Evolutionary conservation across 2,113 vertebrate genomes (phyloP).

Genomic region (Pristiophorus japonicus): DNA sequence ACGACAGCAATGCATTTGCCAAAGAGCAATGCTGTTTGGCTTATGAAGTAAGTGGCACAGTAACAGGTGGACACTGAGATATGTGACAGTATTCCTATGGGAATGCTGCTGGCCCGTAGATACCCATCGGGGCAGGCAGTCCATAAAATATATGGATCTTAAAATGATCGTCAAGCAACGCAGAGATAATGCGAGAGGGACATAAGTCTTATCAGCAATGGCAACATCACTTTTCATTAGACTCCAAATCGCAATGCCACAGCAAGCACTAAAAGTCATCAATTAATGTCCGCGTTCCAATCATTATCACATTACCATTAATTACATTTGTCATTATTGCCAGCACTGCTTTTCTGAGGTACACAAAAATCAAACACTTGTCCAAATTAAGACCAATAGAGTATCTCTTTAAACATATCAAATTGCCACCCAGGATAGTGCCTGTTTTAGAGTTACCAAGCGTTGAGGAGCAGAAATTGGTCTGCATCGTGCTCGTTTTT

Average conservation of each 20-base stretch:
- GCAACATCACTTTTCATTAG: background rate
- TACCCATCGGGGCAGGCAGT: background rate
- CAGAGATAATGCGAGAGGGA: background rate
- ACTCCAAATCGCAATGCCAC: background rate
- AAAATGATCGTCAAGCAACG: background rate
- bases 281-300: background rate
- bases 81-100: background rate
- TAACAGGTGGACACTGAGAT: background rate
- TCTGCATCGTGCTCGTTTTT: background rate
- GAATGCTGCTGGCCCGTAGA: background rate
- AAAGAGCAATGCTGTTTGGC: background rate
- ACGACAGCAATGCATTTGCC: background rate
- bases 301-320: background rate
- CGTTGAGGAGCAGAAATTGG: background rate
- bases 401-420: background rate
- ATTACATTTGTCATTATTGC: background rate
- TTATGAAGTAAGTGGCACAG: background rate
- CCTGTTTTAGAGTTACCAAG: background rate
- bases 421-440: background rate
- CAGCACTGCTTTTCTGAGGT: background rate
- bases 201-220: background rate
- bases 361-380: background rate
- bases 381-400: background rate
- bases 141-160: background rate
- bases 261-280: background rate